Evolutionary conservation across 2,888 invertebrate genomes (phyloP), one percentile per base, ranked within the genome.

Genomic region (Aproaerema taeniolella): DNA sequence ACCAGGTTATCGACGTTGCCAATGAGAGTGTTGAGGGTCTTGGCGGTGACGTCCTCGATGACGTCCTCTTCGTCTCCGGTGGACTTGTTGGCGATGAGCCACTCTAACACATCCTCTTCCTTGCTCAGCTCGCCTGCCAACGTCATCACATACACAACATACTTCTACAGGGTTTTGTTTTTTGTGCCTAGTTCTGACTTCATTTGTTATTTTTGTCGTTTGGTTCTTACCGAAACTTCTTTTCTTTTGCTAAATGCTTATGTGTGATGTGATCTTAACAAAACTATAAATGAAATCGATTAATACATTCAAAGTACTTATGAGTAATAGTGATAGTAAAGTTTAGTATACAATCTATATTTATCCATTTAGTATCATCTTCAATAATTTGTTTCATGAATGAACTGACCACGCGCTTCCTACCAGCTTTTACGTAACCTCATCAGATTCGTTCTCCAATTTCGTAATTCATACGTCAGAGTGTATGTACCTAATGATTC

Each of bases 21-120:
- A 58, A 97, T 96, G 32, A 97, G 89, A 28, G 95, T 95, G 59
- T 93, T 91, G 43, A 97, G 88, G 25, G 95, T 95, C 79, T 95
- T 95, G 41, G 93, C 90, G n/a, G 95, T 95, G 41, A 97, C 96
- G 68, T 97, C 96, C 80, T 97, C 97, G 58, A 97, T 97, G 40
- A 96, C 92, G 73, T 96, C 96, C 65, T 96, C 96, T 70, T 96
- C 96, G 68, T 96, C 96, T 31, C 95, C 96, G 26, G 95, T 95
- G 45, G 95, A 95, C 79, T 96, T 96, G 76, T 96, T 96, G 55
- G 95, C 92, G 47, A 97, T 94, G 67, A 97, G 88, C 97, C 97
- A 97, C 75, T 96, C 96, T 62, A 97, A 83, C 26, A 97, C 97
- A 70, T 96, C 95, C 74, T 96, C 96, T 78, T 97, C 97, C 62